Evolutionary conservation across 2,888 invertebrate species (phyloP).

Genomic region (Apamea sordens): DNA sequence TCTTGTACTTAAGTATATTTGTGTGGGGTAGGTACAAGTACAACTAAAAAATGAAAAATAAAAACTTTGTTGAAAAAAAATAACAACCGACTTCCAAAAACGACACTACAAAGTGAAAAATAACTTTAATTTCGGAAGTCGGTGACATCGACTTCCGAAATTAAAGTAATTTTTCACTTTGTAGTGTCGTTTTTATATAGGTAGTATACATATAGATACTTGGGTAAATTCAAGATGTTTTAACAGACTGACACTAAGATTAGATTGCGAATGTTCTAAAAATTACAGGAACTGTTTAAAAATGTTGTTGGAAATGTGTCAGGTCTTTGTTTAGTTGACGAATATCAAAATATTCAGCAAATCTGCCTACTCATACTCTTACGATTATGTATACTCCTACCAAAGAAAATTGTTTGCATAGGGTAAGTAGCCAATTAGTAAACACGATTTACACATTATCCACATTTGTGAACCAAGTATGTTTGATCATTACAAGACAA

Average conservation of each 20-base stretch:
- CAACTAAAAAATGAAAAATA: too few species aligned
- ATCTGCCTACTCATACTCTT: slow-evolving; percentile 23
- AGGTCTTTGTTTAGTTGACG: neutral
- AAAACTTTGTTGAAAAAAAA: too few species aligned
- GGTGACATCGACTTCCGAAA: too few species aligned
- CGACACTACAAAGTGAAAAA: too few species aligned
- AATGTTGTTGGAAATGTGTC: too few species aligned
- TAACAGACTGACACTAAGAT: neutral
- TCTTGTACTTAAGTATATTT: too few species aligned
- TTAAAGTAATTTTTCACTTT: too few species aligned
- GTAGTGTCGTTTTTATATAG: too few species aligned
- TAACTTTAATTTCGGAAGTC: too few species aligned
- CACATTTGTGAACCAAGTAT: slow-evolving; percentile 5
- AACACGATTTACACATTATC: slow-evolving; percentile 37
- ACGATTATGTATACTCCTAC: neutral
- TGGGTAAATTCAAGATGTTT: neutral
- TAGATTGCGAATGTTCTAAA: neutral
- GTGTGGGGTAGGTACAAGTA: too few species aligned
- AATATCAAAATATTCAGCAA: neutral
- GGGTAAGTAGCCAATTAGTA: neutral
- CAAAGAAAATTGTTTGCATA: slow-evolving; percentile 13
- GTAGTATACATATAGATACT: too few species aligned
- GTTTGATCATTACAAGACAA: slow-evolving; percentile 50
- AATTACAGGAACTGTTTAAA: neutral
- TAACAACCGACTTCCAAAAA: too few species aligned